These are phyloP conservation scores for Adrianichthys oophorus DNA, from an alignment of 2,797 vertebrate species.

Conservation along the genomic window DNA sequence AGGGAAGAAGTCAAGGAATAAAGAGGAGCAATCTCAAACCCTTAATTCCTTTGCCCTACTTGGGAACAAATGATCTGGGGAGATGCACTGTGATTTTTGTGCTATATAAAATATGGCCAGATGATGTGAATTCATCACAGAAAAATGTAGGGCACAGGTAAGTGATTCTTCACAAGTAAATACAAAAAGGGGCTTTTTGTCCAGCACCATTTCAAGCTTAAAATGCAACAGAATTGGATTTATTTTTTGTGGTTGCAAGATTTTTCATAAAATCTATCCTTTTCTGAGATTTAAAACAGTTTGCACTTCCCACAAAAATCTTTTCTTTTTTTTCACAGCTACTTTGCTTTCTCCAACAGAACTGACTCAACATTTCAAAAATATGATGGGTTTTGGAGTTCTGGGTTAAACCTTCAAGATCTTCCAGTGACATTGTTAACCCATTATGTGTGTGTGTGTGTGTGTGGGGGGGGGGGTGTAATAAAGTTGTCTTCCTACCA, in stretches of 20 bases:
- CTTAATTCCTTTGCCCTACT: constrained; percentile 33
- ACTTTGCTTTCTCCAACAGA: too few species aligned
- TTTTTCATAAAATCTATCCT: too few species aligned
- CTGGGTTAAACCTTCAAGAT: too few species aligned
- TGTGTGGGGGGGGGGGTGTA: too few species aligned
- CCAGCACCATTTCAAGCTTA: constrained; percentile 22
- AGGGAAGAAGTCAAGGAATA: constrained; percentile 2
- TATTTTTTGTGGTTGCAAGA: background rate
- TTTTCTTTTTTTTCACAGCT: too few species aligned
- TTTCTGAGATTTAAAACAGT: too few species aligned
- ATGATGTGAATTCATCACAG: constrained; percentile 70
- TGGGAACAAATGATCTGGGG: constrained; percentile 53
- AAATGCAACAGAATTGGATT: background rate
- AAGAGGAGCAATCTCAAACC: constrained; percentile 23
- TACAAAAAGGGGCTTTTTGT: constrained; percentile 55
- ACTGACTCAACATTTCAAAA: too few species aligned
- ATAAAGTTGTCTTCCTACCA: too few species aligned
- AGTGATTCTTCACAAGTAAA: constrained; percentile 69
- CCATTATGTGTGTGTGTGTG: too few species aligned
- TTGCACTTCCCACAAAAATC: too few species aligned
- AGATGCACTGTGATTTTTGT: constrained; percentile 41
- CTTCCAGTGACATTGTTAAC: too few species aligned
- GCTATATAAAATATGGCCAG: constrained; percentile 76
- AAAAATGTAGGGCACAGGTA: constrained; percentile 54
- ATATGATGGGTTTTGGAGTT: too few species aligned